These are phyloP conservation scores for Poeciliopsis presidionis DNA, from an alignment of 2,797 vertebrate genomes.

Conservation along the genomic window DNA sequence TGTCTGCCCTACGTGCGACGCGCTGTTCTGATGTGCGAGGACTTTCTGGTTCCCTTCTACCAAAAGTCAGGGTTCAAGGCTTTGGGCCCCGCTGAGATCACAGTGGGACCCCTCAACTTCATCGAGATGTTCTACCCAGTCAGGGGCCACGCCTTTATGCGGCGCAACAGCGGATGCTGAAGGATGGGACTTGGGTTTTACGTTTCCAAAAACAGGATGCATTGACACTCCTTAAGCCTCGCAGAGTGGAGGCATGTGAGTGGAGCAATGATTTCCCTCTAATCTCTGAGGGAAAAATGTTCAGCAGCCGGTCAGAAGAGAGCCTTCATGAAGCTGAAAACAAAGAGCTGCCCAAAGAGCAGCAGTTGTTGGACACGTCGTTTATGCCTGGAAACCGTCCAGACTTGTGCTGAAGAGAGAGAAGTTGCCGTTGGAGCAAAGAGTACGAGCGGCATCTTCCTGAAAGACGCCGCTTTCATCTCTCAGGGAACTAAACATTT, in stretches of 20 bases:
- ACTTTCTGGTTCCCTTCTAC: slow-evolving; percentile 90
- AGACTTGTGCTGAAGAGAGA: slow-evolving; percentile 9
- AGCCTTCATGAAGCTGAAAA: background rate
- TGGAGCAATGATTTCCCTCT: slow-evolving; percentile 17
- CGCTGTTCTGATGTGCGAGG: slow-evolving; percentile 90
- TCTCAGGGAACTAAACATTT: background rate
- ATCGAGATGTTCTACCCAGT: slow-evolving; percentile 88
- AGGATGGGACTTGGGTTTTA: background rate
- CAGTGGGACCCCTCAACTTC: slow-evolving; percentile 89
- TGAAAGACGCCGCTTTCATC: too few relatives aligned
- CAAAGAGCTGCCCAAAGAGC: background rate
- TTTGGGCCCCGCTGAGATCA: slow-evolving; percentile 82
- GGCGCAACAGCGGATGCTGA: slow-evolving; percentile 92
- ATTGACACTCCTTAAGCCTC: background rate
- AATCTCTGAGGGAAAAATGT: slow-evolving; percentile 14
- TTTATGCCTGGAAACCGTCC: background rate
- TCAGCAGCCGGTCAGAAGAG: background rate
- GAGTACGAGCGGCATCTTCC: background rate
- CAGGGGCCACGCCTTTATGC: slow-evolving; percentile 87
- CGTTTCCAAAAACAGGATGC: background rate
- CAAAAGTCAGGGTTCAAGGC: slow-evolving; percentile 87
- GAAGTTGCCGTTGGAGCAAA: background rate
- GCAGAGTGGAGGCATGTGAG: background rate
- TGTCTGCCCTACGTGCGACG: slow-evolving; percentile 84
- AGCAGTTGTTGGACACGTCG: background rate